Evolutionary conservation across 2,888 invertebrate genomes (phyloP).

Genomic region (Gnatocerus cornutus): DNA sequence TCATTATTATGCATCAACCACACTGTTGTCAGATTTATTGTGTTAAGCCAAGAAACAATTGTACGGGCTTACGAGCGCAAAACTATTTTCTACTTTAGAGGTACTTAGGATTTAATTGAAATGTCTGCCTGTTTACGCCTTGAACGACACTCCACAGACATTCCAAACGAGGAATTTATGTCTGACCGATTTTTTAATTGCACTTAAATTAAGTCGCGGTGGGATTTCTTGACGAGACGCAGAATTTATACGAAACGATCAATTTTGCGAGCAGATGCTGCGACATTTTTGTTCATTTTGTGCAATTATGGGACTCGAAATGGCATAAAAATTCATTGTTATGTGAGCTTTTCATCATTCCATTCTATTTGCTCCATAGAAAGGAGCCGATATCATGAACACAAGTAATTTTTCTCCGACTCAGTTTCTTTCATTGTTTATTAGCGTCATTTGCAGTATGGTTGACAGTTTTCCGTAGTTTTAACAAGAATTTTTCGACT

Average conservation of each 20-base stretch:
- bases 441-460: constrained; percentile 2
- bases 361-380: background rate
- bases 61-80: constrained; percentile 3
- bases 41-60: constrained; percentile 29
- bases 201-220: background rate
- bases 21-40: constrained; percentile 23
- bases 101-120: constrained; percentile 35
- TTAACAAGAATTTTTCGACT: constrained; percentile 12
- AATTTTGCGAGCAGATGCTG: constrained; percentile 3
- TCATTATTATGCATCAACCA: constrained; percentile 20
- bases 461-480: background rate
- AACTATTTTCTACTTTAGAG: constrained; percentile 22
- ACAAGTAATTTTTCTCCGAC: constrained; percentile 18
- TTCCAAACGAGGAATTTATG: constrained; percentile 24
- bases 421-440: constrained; percentile 16
- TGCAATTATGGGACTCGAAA: constrained; percentile 7
- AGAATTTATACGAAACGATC: background rate
- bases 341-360: constrained; percentile 10
- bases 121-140: constrained; percentile 36
- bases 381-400: constrained; percentile 4
- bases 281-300: constrained; percentile 6
- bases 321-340: constrained; percentile 17
- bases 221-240: background rate
- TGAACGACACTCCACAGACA: constrained; percentile 6
- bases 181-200: constrained; percentile 28